Evolutionary conservation across 1,140 invertebrate species (phyloP).

Genomic region (Anoplolepis gracilipes): DNA sequence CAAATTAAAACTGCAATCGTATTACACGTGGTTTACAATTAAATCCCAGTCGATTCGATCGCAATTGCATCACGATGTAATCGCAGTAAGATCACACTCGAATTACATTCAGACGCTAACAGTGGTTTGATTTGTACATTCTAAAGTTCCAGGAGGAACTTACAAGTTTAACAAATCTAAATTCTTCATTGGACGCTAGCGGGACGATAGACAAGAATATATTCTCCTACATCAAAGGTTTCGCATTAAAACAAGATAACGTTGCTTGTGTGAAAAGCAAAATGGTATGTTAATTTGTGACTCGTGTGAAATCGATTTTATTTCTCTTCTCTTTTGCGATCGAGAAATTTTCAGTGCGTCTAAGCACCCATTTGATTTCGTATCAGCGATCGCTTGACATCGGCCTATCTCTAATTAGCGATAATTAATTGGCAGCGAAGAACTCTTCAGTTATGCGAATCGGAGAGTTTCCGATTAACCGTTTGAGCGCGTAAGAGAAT

Average conservation of each 20-base stretch:
- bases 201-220: not conserved
- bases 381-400: constrained; percentile 42
- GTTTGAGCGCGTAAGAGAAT: constrained; percentile 42
- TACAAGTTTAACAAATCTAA: not conserved
- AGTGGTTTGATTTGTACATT: not conserved
- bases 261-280: not conserved
- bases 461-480: constrained; percentile 55
- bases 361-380: constrained; percentile 45
- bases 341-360: constrained; percentile 5
- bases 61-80: constrained; percentile 28
- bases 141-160: not conserved
- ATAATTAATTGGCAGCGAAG: constrained; percentile 59
- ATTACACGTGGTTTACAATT: not conserved
- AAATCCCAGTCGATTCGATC: constrained; percentile 7
- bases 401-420: constrained; percentile 51
- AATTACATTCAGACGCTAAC: constrained; percentile 14
- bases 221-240: not conserved
- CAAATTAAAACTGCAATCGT: constrained; percentile 10
- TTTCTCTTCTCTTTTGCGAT: constrained; percentile 14
- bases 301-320: constrained; percentile 54
- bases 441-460: constrained; percentile 53
- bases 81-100: constrained; percentile 9
- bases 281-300: not conserved
- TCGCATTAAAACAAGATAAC: not conserved
- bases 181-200: not conserved